phyloP scores from a whole-genome alignment of 2,113 vertebrate species.

The Fregetta grallaria region DNA sequence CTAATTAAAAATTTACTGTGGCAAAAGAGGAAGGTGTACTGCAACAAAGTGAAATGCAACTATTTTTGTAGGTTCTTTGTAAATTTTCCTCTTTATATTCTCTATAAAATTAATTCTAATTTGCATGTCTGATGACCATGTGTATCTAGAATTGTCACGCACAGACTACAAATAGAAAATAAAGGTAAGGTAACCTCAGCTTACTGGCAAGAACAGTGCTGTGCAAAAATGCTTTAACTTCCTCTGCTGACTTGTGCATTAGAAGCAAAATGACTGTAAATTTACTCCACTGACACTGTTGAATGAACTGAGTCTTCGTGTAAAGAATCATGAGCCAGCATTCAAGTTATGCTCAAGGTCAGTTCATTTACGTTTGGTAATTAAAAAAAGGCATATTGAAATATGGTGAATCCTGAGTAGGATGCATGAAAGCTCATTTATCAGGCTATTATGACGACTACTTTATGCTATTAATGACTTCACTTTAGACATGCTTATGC shows the following conservation, averaged over 20 bases:
- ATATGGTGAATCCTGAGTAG: conserved; percentile 38
- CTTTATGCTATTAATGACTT: conserved; percentile 58
- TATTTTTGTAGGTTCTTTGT: background rate
- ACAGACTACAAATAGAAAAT: background rate
- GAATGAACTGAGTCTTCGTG: conserved; percentile 15
- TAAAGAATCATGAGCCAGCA: conserved; percentile 35
- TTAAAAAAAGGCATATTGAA: conserved; percentile 62
- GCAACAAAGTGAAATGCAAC: background rate
- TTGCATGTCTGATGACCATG: background rate
- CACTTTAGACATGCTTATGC: conserved; percentile 35
- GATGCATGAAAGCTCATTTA: conserved; percentile 59
- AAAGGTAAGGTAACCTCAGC: background rate
- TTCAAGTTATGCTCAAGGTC: conserved; percentile 49
- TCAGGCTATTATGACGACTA: conserved; percentile 50
- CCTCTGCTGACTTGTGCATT: background rate
- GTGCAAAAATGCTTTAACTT: background rate
- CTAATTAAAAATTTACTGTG: background rate
- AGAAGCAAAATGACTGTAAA: background rate
- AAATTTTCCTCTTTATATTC: background rate
- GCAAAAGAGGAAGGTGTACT: background rate
- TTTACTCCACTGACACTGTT: background rate
- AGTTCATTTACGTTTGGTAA: conserved; percentile 53
- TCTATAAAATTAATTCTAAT: background rate
- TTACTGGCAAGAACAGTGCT: background rate
- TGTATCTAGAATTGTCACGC: background rate